Evolutionary conservation across 2,797 vertebrate genomes (phyloP).

Genomic region (Centropyge bicolor): DNA sequence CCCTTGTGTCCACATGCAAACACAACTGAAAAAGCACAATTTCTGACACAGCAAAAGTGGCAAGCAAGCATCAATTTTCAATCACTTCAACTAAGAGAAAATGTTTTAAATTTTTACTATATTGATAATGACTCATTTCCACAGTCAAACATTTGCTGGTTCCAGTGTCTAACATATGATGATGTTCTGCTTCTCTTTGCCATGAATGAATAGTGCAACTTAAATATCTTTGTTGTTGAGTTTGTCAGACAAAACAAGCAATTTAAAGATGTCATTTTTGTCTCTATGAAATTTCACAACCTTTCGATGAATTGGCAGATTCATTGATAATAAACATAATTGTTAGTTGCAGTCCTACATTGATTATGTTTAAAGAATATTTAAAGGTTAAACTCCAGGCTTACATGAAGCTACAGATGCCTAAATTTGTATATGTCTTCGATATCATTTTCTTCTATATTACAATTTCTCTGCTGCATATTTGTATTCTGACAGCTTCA

Average conservation of each 20-base stretch:
- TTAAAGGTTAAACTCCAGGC: background rate
- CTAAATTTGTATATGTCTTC: background rate
- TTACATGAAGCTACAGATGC: background rate
- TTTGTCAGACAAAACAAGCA: background rate
- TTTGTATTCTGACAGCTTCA: background rate
- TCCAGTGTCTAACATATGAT: background rate
- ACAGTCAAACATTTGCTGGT: background rate
- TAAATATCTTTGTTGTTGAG: background rate
- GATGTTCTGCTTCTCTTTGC: background rate
- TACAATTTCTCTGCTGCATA: background rate
- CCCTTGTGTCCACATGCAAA: background rate
- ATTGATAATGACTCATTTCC: background rate
- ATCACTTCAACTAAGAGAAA: too few relatives aligned
- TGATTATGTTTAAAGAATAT: background rate
- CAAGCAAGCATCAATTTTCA: background rate
- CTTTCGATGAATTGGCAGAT: background rate
- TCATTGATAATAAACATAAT: background rate
- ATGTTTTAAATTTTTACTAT: background rate
- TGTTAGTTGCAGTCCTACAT: background rate
- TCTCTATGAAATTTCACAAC: background rate
- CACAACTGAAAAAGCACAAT: background rate
- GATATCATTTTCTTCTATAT: background rate
- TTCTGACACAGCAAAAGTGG: background rate
- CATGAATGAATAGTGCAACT: background rate
- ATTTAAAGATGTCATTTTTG: background rate